phyloP scores from a whole-genome alignment of 2,888 invertebrate genomes.

The Campaea margaritaria region DNA sequence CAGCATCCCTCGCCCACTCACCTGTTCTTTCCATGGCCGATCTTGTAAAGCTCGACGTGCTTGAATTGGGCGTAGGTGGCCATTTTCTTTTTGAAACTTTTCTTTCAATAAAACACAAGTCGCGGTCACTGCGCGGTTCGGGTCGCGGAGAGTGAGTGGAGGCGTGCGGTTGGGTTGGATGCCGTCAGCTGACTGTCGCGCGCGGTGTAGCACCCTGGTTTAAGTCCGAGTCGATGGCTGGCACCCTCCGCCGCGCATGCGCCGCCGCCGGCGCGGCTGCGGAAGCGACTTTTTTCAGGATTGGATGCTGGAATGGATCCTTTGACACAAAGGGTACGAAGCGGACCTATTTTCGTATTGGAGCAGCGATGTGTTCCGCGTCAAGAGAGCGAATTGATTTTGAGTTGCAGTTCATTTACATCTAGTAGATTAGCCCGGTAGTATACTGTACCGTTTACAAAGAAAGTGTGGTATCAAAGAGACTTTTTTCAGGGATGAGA shows the following conservation, averaged over 20 bases:
- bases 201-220: conserved; percentile 75
- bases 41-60: conserved; percentile 97
- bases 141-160: conserved; percentile 43
- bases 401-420: too few species aligned
- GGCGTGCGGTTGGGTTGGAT: conserved; percentile 64
- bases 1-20: conserved; percentile 61
- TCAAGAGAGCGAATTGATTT: too few species aligned
- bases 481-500: too few species aligned
- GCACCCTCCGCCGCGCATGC: conserved; percentile 78
- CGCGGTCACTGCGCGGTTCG: conserved; percentile 61
- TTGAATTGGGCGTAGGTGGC: conserved; percentile 97
- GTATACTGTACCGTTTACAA: too few species aligned
- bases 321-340: conserved; percentile 14
- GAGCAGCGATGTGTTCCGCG: neutral
- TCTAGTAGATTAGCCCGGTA: too few species aligned
- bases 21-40: conserved; percentile 97
- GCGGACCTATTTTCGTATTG: neutral
- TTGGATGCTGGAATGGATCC: conserved; percentile 33
- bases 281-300: conserved; percentile 41
- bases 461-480: too few species aligned
- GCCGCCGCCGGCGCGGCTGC: conserved; percentile 51
- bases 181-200: conserved; percentile 84
- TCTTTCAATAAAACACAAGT: conserved; percentile 55
- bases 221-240: conserved; percentile 81
- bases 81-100: conserved; percentile 82